Evolutionary conservation across 2,113 vertebrate genomes (phyloP).

Genomic region (Mirza zaza): DNA sequence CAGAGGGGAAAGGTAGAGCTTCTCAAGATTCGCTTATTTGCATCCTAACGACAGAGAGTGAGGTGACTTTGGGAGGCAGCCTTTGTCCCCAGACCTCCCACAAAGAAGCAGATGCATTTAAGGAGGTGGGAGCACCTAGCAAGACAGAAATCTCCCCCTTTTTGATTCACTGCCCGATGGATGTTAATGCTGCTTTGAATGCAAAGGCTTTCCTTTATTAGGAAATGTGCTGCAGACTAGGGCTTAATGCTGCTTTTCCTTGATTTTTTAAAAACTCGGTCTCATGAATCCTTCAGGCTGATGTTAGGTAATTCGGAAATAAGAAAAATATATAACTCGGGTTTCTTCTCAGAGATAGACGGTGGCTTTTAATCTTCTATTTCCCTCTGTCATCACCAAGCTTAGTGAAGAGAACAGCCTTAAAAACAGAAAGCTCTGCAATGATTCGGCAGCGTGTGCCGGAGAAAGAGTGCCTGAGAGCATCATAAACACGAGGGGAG

Average conservation of each 20-base stretch:
- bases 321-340: slow-evolving; percentile 79
- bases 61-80: slow-evolving; percentile 46
- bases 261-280: slow-evolving; percentile 52
- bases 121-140: neutral
- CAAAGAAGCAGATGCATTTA: neutral
- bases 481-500: slow-evolving; percentile 31
- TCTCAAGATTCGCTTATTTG: slow-evolving; percentile 40
- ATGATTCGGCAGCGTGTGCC: neutral
- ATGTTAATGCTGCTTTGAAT: slow-evolving; percentile 21
- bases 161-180: slow-evolving; percentile 25
- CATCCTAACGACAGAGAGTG: slow-evolving; percentile 53
- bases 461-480: slow-evolving; percentile 29
- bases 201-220: slow-evolving; percentile 55
- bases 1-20: slow-evolving; percentile 15
- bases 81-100: neutral
- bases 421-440: slow-evolving; percentile 68
- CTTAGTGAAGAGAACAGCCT: slow-evolving; percentile 51
- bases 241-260: slow-evolving; percentile 43
- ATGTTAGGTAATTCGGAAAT: slow-evolving; percentile 74
- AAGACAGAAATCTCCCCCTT: neutral
- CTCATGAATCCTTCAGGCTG: slow-evolving; percentile 63
- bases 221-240: slow-evolving; percentile 13
- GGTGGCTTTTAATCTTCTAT: slow-evolving; percentile 64
- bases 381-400: slow-evolving; percentile 54
- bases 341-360: slow-evolving; percentile 66